Evolutionary conservation across 2,888 invertebrate genomes (phyloP).

Genomic region (Lasioglossum malachurum): DNA sequence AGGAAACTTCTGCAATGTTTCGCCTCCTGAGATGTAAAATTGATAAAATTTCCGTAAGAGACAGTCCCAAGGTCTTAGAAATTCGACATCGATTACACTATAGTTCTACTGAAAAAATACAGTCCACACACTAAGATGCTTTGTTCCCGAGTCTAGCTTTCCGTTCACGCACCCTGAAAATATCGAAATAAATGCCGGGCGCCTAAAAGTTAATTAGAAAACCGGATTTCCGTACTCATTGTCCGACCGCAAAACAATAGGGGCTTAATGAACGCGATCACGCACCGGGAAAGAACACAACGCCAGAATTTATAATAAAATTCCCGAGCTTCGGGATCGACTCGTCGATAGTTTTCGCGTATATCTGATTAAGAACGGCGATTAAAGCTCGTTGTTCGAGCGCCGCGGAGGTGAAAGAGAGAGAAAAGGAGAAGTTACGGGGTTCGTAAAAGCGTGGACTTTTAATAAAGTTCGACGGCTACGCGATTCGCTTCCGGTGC

Average conservation of each 20-base stretch:
- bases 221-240: constrained; percentile 30
- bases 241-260: constrained; percentile 37
- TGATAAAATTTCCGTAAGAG: neutral
- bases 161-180: constrained; percentile 9
- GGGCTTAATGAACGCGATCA: constrained; percentile 37
- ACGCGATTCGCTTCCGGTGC: constrained; percentile 31
- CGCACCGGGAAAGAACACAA: constrained; percentile 27
- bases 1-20: neutral
- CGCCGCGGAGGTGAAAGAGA: neutral
- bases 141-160: neutral
- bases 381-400: constrained; percentile 54
- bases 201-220: constrained; percentile 45
- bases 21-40: neutral
- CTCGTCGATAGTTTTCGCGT: constrained; percentile 59
- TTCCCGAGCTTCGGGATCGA: neutral
- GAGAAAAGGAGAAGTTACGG: constrained; percentile 27
- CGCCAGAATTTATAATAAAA: constrained; percentile 40
- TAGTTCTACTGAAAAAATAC: neutral
- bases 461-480: constrained; percentile 67
- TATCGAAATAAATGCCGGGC: constrained; percentile 34
- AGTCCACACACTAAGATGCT: neutral
- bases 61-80: neutral
- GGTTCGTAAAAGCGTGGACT: constrained; percentile 61
- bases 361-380: constrained; percentile 49
- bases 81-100: neutral